Percentiles rank a stretch among this genome's conserved stretches.
phyloP scores from a whole-genome alignment of 1,140 invertebrate genomes.

The Babylonia areolata region DNA sequence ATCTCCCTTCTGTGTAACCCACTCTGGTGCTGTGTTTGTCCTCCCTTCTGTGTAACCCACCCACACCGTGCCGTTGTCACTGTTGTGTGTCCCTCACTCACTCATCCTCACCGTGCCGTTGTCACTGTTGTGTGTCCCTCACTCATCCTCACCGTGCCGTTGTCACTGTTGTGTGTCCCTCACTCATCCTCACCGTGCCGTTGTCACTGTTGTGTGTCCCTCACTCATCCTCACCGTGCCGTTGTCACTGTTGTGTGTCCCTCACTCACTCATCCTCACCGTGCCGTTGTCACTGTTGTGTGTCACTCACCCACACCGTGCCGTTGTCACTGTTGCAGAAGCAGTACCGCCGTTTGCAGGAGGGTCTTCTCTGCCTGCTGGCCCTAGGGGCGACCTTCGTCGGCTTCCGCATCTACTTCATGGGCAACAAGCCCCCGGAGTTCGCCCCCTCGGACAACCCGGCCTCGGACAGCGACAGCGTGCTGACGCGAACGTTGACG shows the following conservation, averaged over 20 bases:
- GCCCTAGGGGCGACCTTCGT: conserved; percentile 86
- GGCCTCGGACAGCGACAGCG: conserved; percentile 82
- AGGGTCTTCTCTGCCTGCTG: conserved; percentile 84
- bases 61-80: neutral
- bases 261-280: too few relatives aligned
- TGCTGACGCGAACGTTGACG: conserved; percentile 87
- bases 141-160: neutral
- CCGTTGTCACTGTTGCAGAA: conserved; percentile 32
- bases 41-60: neutral
- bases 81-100: neutral
- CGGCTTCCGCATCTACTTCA: conserved; percentile 87
- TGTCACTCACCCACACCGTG: too few relatives aligned
- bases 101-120: neutral
- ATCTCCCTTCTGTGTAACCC: neutral
- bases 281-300: neutral
- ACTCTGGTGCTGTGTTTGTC: neutral
- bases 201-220: too few relatives aligned
- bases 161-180: too few relatives aligned
- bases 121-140: neutral
- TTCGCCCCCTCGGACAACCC: conserved; percentile 87
- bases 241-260: too few relatives aligned
- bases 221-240: too few relatives aligned
- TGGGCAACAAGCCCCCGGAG: conserved; percentile 95
- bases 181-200: too few relatives aligned
- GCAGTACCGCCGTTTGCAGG: conserved; percentile 69